Conservation (phyloP, 2,888 invertebrate genomes). For the Villa cingulata region DNA sequence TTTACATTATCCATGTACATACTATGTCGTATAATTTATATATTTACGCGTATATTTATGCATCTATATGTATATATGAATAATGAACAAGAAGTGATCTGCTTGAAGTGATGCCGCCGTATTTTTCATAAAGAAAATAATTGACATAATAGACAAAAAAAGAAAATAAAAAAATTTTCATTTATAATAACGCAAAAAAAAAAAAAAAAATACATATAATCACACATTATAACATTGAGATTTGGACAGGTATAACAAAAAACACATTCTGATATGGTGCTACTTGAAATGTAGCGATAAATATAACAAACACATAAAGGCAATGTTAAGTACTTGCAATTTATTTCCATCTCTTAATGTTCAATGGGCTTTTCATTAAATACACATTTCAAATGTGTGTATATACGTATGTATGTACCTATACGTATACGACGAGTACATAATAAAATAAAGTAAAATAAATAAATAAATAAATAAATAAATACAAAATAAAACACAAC, state of each 20-base stretch:
- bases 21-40: no score
- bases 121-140: background rate
- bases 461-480: no score
- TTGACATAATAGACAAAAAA: background rate
- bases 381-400: no score
- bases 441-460: no score
- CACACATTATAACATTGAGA: constrained; percentile 8
- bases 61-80: no score
- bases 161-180: background rate
- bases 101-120: constrained; percentile 11
- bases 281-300: constrained; percentile 9
- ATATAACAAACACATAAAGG: constrained; percentile 3
- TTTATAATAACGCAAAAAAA: constrained; percentile 9
- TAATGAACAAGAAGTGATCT: constrained; percentile 1
- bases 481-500: no score
- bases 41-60: no score
- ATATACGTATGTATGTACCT: no score
- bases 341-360: constrained; percentile 13
- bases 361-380: background rate
- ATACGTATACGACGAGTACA: background rate
- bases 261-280: background rate
- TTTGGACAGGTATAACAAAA: constrained; percentile 9
- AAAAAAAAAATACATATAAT: constrained; percentile 5
- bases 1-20: no score
- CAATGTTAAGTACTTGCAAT: constrained; percentile 11